A percentile compares a stretch with the other conserved stretches of the same genome.
phyloP scores from a whole-genome alignment of 2,888 invertebrate species.

The Tetranychus truncatus region DNA sequence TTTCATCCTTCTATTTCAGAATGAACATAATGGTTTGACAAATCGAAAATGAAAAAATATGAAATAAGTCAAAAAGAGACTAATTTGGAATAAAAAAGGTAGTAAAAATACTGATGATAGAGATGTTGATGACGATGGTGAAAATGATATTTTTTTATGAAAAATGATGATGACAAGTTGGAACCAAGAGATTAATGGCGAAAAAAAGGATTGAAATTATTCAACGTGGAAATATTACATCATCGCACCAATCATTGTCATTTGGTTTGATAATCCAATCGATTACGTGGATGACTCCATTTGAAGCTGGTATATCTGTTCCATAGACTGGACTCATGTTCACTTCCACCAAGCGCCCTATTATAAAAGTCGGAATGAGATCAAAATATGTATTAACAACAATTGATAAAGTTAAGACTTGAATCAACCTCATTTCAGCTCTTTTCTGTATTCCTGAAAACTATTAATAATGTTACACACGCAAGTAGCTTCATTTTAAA shows the following conservation, averaged over 20 bases:
- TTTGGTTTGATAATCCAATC: slow-evolving; percentile 27
- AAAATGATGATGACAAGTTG: neutral
- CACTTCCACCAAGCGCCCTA: slow-evolving; percentile 31
- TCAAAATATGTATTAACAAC: slow-evolving; percentile 2
- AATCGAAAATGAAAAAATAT: neutral
- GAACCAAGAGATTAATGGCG: neutral
- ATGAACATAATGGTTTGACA: neutral
- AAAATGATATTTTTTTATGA: neutral
- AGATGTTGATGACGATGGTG: neutral
- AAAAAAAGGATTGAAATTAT: neutral
- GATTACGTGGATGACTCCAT: slow-evolving; percentile 33
- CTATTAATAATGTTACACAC: neutral
- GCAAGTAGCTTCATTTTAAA: neutral
- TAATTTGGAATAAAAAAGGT: neutral
- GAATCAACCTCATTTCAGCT: neutral
- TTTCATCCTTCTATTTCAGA: neutral
- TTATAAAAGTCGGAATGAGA: neutral
- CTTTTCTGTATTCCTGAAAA: too few species aligned
- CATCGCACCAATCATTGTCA: slow-evolving; percentile 27
- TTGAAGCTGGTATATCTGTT: slow-evolving; percentile 31
- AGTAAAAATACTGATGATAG: neutral
- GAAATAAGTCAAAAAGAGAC: neutral
- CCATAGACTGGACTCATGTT: slow-evolving; percentile 31
- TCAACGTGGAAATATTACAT: slow-evolving; percentile 24
- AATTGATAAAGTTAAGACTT: neutral